Conservation (phyloP, 1,140 invertebrate genomes). For the Dendrolimus kikuchii region DNA sequence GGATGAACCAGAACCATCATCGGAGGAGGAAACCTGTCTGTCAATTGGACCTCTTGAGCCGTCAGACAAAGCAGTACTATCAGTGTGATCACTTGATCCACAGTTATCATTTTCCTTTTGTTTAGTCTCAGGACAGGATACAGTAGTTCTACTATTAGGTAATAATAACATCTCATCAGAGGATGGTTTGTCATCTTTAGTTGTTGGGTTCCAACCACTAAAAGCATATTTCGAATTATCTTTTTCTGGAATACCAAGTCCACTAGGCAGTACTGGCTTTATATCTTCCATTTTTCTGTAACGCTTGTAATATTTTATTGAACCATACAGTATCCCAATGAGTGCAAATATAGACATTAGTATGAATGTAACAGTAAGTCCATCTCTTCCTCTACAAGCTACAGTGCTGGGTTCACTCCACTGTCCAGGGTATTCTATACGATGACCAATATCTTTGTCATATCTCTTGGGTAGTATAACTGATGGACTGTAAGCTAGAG, state of each 20-base stretch:
- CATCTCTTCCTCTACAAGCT: conserved; percentile 38
- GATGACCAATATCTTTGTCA: conserved; percentile 8
- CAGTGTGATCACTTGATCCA: conserved; percentile 58
- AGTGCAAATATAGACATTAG: conserved; percentile 43
- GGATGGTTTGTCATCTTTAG: conserved; percentile 56
- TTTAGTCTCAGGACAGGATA: conserved; percentile 42
- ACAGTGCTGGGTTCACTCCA: conserved; percentile 63
- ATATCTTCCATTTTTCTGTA: conserved; percentile 67
- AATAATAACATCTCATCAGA: conserved; percentile 60
- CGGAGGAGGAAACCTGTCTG: conserved; percentile 48
- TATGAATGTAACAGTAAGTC: conserved; percentile 42
- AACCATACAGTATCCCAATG: conserved; percentile 40
- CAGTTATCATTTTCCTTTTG: conserved; percentile 47
- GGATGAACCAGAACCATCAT: conserved; percentile 54
- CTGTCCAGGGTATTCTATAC: conserved; percentile 43
- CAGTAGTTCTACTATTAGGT: conserved; percentile 41
- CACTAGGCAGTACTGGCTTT: conserved; percentile 58
- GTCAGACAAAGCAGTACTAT: conserved; percentile 60
- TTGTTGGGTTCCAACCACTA: conserved; percentile 50
- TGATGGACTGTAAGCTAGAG: conserved; percentile 27
- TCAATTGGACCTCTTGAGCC: conserved; percentile 43
- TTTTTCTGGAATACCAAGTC: conserved; percentile 53
- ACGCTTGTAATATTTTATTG: conserved; percentile 51
- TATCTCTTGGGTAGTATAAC: conserved; percentile 25
- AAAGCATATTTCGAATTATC: conserved; percentile 55